These are phyloP conservation scores for Cremastinae sp. DNA, from an alignment of 2,888 invertebrate genomes.

Conservation along the genomic window DNA sequence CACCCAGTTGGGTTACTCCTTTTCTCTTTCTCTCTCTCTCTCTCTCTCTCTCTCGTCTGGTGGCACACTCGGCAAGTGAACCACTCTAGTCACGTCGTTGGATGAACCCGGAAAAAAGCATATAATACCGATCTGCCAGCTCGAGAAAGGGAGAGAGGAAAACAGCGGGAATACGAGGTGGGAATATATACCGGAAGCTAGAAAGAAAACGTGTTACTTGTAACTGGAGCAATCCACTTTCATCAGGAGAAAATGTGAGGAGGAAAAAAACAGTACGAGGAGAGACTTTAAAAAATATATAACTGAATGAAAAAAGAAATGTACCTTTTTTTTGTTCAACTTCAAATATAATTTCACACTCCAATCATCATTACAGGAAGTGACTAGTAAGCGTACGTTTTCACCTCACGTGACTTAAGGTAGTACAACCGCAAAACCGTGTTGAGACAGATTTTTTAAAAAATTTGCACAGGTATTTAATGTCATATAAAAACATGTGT, in stretches of 20 bases:
- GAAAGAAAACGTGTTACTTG: constrained; percentile 18
- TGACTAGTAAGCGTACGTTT: too few species aligned
- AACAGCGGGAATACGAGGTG: constrained; percentile 5
- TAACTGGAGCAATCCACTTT: constrained; percentile 49
- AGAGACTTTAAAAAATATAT: constrained; percentile 7
- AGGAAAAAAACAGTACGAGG: neutral
- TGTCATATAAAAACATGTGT: too few species aligned
- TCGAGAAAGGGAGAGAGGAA: constrained; percentile 1
- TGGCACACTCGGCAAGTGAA: constrained; percentile 59
- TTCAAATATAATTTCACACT: too few species aligned
- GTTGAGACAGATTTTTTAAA: too few species aligned
- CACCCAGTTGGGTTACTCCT: constrained; percentile 70
- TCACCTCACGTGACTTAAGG: too few species aligned
- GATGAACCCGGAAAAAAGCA: constrained; percentile 55
- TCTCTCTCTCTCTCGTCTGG: neutral
- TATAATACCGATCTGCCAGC: constrained; percentile 34
- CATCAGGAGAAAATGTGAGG: constrained; percentile 31
- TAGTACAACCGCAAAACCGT: too few species aligned
- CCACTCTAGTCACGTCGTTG: constrained; percentile 43
- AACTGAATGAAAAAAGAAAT: too few species aligned
- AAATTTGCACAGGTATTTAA: too few species aligned
- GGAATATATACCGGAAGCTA: constrained; percentile 30
- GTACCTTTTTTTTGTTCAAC: too few species aligned
- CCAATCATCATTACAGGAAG: too few species aligned
- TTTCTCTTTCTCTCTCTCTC: constrained; percentile 52